Base-by-base conservation (phyloP, 2,888 invertebrate species). In the Caenorhabditis zanzibari region DNA sequence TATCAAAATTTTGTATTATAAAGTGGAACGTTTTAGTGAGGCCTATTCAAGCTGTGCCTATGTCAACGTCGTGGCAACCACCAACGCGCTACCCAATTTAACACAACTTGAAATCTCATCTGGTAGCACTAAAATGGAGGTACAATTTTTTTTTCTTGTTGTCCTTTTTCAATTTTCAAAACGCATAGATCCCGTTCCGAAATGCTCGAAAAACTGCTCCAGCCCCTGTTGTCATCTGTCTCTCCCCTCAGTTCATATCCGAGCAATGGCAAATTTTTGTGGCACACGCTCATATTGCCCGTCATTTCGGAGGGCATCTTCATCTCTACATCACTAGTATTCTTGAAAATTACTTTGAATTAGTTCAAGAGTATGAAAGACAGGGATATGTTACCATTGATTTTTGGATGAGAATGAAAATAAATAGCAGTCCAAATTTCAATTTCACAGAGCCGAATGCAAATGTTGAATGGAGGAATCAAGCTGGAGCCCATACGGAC, bases 261-360 rank as follows among this genome's bases (percentile, higher is more conserved):
- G 75, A 75, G 22, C 66, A 75, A 44, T 75, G 75, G 75, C 75
- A 66, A 19, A 32, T 66, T 1, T 75, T 75, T 38, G 28, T 75
- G 5, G 58, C 66, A 2, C 75, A 75, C 16, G 66, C 61, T n/a
- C 75, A 75, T 10, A 38, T 75, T 22, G 28, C 74, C 6, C 32
- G 16, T 19, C 61, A 66, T 38, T 75, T 58, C 32, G 75, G 75
- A 7, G 75, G 61, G 9, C 75, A 75, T 44, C 58, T 75, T 24
- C 75, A 75, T 32, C 28, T 75, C 16, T 75, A 75, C 24, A 32
- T 75, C 16, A 66, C 66, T 5, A 66, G 66, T 16, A 75, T 75
- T 7, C 6, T 75, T 5, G 44, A 75, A 5, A 28, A 38, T 2
- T 75, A 66, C 38, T 75, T 64, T 16, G 41, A 66, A 32, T 32